Evolutionary conservation across 1,140 invertebrate species (phyloP), one percentile per base, ranked within the genome.

Genomic region (Trypoxylus dichotomus): DNA sequence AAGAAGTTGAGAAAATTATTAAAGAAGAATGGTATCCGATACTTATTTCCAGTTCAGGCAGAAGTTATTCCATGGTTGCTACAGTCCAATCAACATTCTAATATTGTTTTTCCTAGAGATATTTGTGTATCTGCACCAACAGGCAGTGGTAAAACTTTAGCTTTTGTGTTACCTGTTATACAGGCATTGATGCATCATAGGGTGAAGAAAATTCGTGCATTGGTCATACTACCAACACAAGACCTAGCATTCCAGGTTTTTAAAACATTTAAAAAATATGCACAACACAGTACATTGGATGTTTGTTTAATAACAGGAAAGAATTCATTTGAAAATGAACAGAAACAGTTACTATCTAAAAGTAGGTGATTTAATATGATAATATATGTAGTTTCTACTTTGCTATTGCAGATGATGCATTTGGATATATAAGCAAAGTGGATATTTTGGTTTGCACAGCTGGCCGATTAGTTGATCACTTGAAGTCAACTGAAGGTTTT

Each of bases 61-160:
- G 88, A 90, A 83, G 91, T 98, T 0, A 93, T 98, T 79, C 94
- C 95, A 2, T 96, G 92, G 88, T 86, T 98, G 43, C 82, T 97
- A 7, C 86, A 91, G 79, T 89, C 89, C 78, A 87, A 91, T 76
- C 86, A 89, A 54, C 88, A 91, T 77, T 89, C 91, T 47, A 82
- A 86, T 77, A 85, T 88, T 1, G 90, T 91, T 79, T 91, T 94
- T 86, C 93, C 94, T 0, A 89, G 92, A 80, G 98, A 99, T 86
- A 89, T 98, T n/a, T 99, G 97, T 88, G 94, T 99, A 43, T 98
- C 96, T 25, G 96, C 97, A 58, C 97, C 97, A 24, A 99, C 98
- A 15, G 98, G 98, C 11, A 98, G 96, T 90, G 98, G 98, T 10
- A 99, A 99, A 90, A 99, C 98, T 0, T 87, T 99, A 72, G 93